phyloP scores from a whole-genome alignment of 1,140 invertebrate species.

The Eupeodes corollae region DNA sequence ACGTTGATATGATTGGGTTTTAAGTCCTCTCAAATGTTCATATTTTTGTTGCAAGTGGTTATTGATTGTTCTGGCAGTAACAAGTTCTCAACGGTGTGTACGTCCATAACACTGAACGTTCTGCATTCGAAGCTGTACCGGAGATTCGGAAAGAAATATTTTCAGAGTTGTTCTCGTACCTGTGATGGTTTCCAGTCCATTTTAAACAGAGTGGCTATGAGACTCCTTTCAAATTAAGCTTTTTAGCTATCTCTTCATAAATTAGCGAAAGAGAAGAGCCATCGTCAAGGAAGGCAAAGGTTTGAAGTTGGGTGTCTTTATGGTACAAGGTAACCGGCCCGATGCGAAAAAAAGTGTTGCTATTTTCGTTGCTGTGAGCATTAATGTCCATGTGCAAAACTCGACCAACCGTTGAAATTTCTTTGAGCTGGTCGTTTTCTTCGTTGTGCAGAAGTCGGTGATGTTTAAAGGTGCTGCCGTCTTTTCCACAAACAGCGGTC shows the following conservation, averaged over 20 bases:
- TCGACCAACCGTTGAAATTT: background rate
- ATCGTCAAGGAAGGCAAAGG: constrained; percentile 3
- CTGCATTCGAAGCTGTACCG: background rate
- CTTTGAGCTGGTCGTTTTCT: background rate
- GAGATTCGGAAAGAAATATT: background rate
- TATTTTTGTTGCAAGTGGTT: background rate
- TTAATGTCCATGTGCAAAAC: background rate
- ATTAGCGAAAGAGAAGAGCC: constrained; percentile 2
- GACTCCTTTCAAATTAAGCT: background rate
- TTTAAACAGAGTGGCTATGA: constrained; percentile 1
- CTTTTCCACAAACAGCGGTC: background rate
- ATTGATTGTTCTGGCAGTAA: background rate
- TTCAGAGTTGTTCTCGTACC: background rate
- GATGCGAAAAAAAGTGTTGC: background rate
- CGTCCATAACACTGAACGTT: background rate
- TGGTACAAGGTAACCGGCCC: constrained; percentile 1
- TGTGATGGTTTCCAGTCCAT: constrained; percentile 1
- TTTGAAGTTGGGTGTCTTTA: background rate
- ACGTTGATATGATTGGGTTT: background rate
- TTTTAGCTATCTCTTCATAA: background rate
- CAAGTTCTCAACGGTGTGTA: background rate
- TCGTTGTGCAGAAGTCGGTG: background rate
- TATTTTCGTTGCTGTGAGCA: background rate
- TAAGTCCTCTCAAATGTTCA: background rate
- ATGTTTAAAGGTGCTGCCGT: background rate